Evolutionary conservation across 2,797 vertebrate species (phyloP).

Genomic region (Cephalopachus bancanus): DNA sequence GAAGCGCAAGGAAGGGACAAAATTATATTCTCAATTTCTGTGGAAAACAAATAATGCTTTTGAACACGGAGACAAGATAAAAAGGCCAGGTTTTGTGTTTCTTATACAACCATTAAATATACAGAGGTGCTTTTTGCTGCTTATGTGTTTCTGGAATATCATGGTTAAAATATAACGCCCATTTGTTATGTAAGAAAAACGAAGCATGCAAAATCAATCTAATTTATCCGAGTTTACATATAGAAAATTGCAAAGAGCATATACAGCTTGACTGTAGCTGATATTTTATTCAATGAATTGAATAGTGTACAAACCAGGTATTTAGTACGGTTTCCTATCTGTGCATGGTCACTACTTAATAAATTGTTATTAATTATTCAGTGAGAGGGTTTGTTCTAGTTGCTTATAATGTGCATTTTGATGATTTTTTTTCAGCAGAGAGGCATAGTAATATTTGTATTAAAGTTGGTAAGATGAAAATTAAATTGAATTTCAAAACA

Average conservation of each 20-base stretch:
- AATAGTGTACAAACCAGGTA: neutral
- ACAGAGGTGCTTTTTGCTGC: constrained; percentile 4
- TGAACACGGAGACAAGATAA: constrained; percentile 10
- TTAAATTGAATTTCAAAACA: constrained; percentile 61
- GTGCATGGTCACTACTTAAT: neutral
- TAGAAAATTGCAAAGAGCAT: neutral
- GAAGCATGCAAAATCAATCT: neutral
- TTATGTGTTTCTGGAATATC: neutral
- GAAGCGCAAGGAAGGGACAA: neutral
- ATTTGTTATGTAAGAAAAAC: constrained; percentile 60
- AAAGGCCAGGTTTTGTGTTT: constrained; percentile 29
- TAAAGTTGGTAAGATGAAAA: constrained; percentile 48
- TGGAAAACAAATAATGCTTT: constrained; percentile 38
- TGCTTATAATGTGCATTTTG: neutral
- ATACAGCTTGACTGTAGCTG: neutral
- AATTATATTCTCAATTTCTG: constrained; percentile 58
- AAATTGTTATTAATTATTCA: constrained; percentile 43
- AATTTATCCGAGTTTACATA: constrained; percentile 1
- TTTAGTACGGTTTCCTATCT: constrained; percentile 9
- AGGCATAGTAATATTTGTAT: constrained; percentile 29
- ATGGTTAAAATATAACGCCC: neutral
- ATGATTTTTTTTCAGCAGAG: constrained; percentile 22
- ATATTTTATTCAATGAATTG: constrained; percentile 15
- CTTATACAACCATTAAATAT: constrained; percentile 25
- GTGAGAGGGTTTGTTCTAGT: constrained; percentile 7